phyloP scores from a whole-genome alignment of 2,113 vertebrate species.

The Ictalurus punctatus region DNA sequence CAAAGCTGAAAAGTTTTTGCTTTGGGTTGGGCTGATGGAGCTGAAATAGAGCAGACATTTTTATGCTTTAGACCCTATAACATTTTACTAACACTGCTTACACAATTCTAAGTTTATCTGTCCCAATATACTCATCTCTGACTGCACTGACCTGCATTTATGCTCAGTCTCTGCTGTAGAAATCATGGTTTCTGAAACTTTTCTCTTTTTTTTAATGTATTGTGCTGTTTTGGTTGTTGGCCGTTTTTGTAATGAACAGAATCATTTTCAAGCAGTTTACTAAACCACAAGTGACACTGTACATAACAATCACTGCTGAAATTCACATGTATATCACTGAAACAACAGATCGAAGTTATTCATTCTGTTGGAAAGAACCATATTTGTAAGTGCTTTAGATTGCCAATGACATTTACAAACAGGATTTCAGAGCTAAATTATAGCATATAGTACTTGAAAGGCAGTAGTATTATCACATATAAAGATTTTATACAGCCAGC shows the following conservation, averaged over 20 bases:
- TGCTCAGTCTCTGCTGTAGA: background rate
- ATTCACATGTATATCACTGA: background rate
- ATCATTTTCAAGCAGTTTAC: background rate
- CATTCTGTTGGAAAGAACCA: background rate
- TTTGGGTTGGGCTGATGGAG: background rate
- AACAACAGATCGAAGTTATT: background rate
- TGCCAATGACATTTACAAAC: background rate
- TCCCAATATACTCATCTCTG: slow-evolving; percentile 1
- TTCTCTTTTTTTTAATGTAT: background rate
- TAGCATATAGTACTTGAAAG: background rate
- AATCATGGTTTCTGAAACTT: background rate
- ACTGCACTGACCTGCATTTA: background rate
- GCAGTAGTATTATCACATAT: background rate
- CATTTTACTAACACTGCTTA: slow-evolving; percentile 12
- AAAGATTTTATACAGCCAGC: background rate
- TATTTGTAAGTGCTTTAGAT: background rate
- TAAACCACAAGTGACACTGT: background rate
- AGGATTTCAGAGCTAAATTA: background rate
- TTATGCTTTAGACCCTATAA: background rate
- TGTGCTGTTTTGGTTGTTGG: background rate
- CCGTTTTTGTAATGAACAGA: background rate
- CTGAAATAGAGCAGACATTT: background rate
- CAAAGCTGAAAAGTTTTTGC: background rate
- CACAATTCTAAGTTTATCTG: slow-evolving; percentile 4
- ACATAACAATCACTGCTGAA: background rate